Evolutionary conservation across 2,797 vertebrate species (phyloP).

Genomic region (Dendrocincla tyrannina): DNA sequence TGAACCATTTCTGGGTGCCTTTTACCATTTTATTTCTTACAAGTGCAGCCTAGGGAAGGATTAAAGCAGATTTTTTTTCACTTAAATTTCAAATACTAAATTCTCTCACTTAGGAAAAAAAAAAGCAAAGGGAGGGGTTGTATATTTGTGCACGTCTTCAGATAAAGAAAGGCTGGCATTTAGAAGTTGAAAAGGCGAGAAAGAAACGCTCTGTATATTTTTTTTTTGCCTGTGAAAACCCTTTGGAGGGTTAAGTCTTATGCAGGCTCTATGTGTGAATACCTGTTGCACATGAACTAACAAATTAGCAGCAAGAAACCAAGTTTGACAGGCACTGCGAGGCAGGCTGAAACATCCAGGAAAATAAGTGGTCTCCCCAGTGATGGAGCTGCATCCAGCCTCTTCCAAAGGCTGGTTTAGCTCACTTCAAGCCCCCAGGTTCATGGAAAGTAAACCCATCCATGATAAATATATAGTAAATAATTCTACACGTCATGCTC

Average conservation of each 20-base stretch:
- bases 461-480: not conserved
- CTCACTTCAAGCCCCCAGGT: not conserved
- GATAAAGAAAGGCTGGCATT: not conserved
- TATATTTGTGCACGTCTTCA: not conserved
- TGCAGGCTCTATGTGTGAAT: not conserved
- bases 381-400: not conserved
- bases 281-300: constrained; percentile 59
- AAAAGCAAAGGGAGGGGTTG: not conserved
- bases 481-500: not conserved
- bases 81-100: not conserved
- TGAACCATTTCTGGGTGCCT: not conserved
- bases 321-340: not conserved
- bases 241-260: constrained; percentile 15
- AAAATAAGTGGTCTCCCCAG: not conserved
- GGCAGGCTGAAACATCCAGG: not conserved
- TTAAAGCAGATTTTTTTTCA: not conserved
- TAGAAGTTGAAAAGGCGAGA: constrained; percentile 3
- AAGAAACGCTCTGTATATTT: not conserved
- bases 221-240: not conserved
- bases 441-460: not conserved
- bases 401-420: not conserved
- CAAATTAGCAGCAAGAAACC: constrained; percentile 40
- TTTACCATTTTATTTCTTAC: not conserved
- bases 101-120: not conserved
- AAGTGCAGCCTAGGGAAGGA: not conserved